Base-by-base conservation (phyloP, 2,797 vertebrate species). In the Eupleurogrammus muticus region DNA sequence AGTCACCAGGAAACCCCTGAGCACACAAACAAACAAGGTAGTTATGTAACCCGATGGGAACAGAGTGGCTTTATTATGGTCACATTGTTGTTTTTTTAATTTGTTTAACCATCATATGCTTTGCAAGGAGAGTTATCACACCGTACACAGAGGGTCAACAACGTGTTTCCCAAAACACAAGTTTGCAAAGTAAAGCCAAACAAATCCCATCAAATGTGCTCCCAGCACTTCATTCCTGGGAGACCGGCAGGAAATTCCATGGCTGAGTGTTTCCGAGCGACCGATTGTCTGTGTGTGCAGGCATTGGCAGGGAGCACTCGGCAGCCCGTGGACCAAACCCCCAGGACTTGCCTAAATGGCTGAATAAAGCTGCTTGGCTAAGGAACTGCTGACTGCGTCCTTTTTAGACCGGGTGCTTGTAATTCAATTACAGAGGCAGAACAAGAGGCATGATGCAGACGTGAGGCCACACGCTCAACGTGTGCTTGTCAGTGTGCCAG, bases 1-100 rank as follows among this genome's bases (percentile, higher is more conserved):
- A 95, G 90, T 97, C 95, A 87, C 98, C 98, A 70, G 94, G 95
- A 94, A 99, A 99, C 21, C 98, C 98, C 98, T 99, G 81, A 88
- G 74, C 72, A 90, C 66, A 91, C 75, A 94, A 62, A 94, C 46
- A 82, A 70, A 83, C 66, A 54, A 56, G 62, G 69, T 10, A 46
- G 65, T 77, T 59, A 82, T 32, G 65, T 75, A 77, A 86, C 48
- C 76, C 42, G 13, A 77, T 46, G 58, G 34, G n/a, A 55, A 48
- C 1, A 34, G 21, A 71, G 54, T 19, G 11, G 32, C 52, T 70
- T 70, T 52, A 66, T 38, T 40, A 73, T 44, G 34, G 57, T 64
- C 36, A 68, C 36, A 38, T 28, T 40, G 28, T 36, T 46, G 46
- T 16, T 51, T 13, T n/a, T 51, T 51, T 28, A 21, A 66, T 61